These are phyloP conservation scores for Serilophus lunatus DNA, from an alignment of 2,113 vertebrate species.

Conservation along the genomic window DNA sequence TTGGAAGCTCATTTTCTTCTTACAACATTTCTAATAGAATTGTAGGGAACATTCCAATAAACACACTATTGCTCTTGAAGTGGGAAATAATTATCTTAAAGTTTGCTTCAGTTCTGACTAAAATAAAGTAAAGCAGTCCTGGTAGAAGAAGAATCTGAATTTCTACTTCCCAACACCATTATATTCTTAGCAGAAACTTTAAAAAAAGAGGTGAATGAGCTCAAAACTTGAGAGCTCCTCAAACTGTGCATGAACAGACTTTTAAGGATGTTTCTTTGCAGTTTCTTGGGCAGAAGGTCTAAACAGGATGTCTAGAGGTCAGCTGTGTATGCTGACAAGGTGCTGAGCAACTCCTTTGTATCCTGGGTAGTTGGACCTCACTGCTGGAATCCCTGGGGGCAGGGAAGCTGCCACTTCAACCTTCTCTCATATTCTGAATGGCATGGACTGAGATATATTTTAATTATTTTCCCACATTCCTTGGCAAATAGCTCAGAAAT, in stretches of 20 bases:
- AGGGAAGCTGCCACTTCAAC: too few species aligned
- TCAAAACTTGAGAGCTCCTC: background rate
- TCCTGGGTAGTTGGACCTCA: fast-evolving
- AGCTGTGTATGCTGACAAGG: background rate
- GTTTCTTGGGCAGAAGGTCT: background rate
- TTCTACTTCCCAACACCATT: background rate
- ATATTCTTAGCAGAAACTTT: background rate
- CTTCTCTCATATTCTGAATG: background rate
- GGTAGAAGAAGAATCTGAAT: background rate
- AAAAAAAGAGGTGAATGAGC: background rate
- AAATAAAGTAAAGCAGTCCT: constrained; percentile 9
- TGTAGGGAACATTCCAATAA: constrained; percentile 26
- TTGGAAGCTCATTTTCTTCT: background rate
- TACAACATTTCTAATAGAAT: constrained; percentile 35
- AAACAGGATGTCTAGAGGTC: background rate
- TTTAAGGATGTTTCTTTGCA: background rate
- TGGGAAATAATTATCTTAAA: constrained; percentile 39
- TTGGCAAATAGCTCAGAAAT: background rate
- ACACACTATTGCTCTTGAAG: background rate
- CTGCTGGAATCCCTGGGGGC: background rate
- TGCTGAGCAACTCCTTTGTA: fast-evolving
- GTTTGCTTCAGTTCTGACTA: constrained; percentile 1
- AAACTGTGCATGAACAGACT: background rate
- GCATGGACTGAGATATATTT: background rate
- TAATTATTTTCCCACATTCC: background rate